phyloP scores from a whole-genome alignment of 1,140 invertebrate species.

The Caerostris darwini region DNA sequence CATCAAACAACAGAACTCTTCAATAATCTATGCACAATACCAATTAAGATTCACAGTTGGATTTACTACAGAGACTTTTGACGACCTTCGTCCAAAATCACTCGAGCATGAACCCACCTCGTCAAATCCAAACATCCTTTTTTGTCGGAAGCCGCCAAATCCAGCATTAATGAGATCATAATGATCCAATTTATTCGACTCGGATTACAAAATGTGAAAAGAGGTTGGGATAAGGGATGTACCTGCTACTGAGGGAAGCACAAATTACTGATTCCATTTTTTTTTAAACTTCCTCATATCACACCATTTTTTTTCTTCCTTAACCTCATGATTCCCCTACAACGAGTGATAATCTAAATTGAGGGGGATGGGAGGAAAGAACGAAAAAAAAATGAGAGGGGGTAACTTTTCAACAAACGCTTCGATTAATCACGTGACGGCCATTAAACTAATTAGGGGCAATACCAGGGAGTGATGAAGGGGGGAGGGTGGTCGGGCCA shows the following conservation, averaged over 20 bases:
- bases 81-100: too few relatives aligned
- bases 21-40: too few relatives aligned
- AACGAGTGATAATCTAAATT: background rate
- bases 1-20: too few relatives aligned
- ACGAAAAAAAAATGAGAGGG: background rate
- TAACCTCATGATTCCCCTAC: background rate
- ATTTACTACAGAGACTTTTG: too few relatives aligned
- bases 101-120: background rate
- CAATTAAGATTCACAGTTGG: too few relatives aligned
- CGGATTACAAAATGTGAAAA: conserved; percentile 31
- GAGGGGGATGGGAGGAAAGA: background rate
- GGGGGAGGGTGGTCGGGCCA: background rate
- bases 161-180: conserved; percentile 60
- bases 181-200: conserved; percentile 64
- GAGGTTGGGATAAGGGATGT: background rate
- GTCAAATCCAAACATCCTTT: background rate
- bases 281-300: background rate
- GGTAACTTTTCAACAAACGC: conserved; percentile 54
- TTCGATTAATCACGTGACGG: conserved; percentile 62
- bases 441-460: conserved; percentile 70
- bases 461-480: background rate
- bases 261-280: conserved; percentile 46
- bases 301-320: background rate
- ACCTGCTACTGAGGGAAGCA: background rate
- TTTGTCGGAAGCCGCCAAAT: background rate